Base-by-base conservation (phyloP, 2,888 invertebrate genomes). In the Pemphredon lugubris region DNA sequence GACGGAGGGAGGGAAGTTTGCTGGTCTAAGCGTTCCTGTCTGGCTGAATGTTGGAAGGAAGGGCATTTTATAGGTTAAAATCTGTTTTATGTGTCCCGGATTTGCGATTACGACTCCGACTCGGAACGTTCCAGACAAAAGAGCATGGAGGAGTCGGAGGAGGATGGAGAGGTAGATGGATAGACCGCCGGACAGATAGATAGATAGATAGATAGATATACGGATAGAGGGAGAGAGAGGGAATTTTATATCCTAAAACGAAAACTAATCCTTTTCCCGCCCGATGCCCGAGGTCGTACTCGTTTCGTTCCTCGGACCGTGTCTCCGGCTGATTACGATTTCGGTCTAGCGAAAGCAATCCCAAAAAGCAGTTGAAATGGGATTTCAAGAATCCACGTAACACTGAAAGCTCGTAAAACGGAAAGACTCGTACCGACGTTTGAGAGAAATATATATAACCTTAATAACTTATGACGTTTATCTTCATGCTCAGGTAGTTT, bases 31-130 rank as follows among this genome's bases (percentile, higher is more conserved):
- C 51, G 45, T 40, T 30, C 44, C 55, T 50, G 39, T 44, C 55
- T 50, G 39, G 47, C 26, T 39, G 39, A 34, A 32, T 79, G 71
- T 76, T 47, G 51, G 68, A 77, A 75, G 73, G 72, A 79, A 81
- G 76, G 67, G 70, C 76, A 76, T 84, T 87, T 87, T 85, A 87
- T 84, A 81, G 83, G 70, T 83, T 77, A 73, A 83, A 86, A 87
- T 86, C 83, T 81, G 71, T 83, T 86, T 86, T 87, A 86, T 82
- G 82, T 73, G 74, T 64, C 65, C 66, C 71, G 80, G 80, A 84
- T 84, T 83, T 75, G 81, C 79, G 78, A 86, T 85, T 85, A 85
- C 81, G 84, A 83, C 80, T 79, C 54, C n/a, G 55, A 72, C 61
- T 75, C 72, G 72, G 55, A 54, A 69, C 72, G 74, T 55, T 75